Evolutionary conservation across 2,888 invertebrate genomes (phyloP).

Genomic region (Drosophila rubida): DNA sequence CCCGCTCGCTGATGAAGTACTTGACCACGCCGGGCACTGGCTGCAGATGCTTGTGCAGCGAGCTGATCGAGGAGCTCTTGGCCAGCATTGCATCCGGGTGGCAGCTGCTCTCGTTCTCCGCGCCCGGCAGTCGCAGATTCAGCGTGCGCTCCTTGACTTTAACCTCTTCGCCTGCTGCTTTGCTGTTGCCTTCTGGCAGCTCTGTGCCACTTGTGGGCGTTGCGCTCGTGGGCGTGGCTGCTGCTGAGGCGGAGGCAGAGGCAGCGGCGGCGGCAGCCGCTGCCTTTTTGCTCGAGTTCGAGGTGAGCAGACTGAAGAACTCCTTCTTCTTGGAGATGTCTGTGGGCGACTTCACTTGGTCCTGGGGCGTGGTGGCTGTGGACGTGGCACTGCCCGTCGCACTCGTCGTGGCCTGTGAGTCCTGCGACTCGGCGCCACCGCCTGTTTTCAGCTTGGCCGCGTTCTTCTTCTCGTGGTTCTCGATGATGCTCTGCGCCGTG

Average conservation of each 20-base stretch:
- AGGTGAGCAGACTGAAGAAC: conserved; percentile 83
- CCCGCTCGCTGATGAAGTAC: conserved; percentile 83
- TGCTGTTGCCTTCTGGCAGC: conserved; percentile 16
- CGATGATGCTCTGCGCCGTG: conserved; percentile 85
- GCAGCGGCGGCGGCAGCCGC: conserved; percentile 80
- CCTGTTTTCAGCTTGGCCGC: conserved; percentile 82
- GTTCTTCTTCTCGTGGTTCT: conserved; percentile 85
- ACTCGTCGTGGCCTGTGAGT: conserved; percentile 19
- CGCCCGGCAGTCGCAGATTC: conserved; percentile 74
- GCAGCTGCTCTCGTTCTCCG: conserved; percentile 33
- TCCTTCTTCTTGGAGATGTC: conserved; percentile 84
- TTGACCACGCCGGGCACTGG: conserved; percentile 85
- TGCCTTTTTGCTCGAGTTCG: conserved; percentile 83
- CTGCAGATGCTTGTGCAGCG: conserved; percentile 83
- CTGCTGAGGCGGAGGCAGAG: conserved; percentile 66
- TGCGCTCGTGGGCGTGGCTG: conserved; percentile 47
- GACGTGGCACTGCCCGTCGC: conserved; percentile 21
- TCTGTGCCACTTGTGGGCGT: conserved; percentile 14
- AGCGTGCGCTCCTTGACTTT: conserved; percentile 72
- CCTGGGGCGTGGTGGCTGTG: conserved; percentile 40
- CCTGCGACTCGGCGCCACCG: conserved; percentile 18
- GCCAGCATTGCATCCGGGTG: conserved; percentile 45
- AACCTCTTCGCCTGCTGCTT: conserved; percentile 1
- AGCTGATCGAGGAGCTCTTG: conserved; percentile 83
- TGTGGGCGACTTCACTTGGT: conserved; percentile 83